Base-by-base conservation (phyloP, 2,888 invertebrate species). In the Brachyptera risi region DNA sequence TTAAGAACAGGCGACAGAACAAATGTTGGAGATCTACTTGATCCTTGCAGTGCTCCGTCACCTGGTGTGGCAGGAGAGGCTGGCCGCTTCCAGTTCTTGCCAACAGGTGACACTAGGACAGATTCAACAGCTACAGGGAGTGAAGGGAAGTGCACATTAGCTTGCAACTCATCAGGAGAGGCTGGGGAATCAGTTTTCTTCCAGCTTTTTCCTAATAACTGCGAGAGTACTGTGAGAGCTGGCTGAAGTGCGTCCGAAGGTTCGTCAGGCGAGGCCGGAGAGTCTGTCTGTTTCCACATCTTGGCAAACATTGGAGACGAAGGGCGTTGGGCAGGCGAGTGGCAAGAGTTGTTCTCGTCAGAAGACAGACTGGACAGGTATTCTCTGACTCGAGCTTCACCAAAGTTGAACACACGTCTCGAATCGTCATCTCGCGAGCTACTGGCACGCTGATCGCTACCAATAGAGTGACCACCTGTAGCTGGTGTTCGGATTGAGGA, bases 301-400 rank as follows among this genome's bases (percentile, higher is more conserved):
- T 2, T 13, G 15, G n/a, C 35, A 15, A 4, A 2, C n/a, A 7
- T 17, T 9, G 54, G 54, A 21, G 40, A 15, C n/a, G 23, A 11
- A 11, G 47, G 38, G 7, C 24, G 40, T 3, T 21, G 38, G 5
- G 54, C 27, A 11, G 54, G 49, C 19, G 61, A 49, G 49, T 47
- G 17, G 31, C 58, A 44, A 21, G 51, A 31, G 59, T 35, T 59
- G n/a, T 59, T 58, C 44, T 68, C 69, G n/a, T 70, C 69, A 9
- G 78, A 78, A 4, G 78, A 78, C 47, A 79, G 68, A 26, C 78
- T 79, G 27, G 77, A 78, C 13, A 79, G 71, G 67, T 79, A 79
- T 62, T 79, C 78, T 65, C 75, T 76, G 21, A 79, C 78, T 60
- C 76, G 73, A 13, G 76, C 75, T 63, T 79, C 78, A 19, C 75